Base-by-base conservation (phyloP, 2,888 invertebrate genomes). In the Monochamus alternatus region DNA sequence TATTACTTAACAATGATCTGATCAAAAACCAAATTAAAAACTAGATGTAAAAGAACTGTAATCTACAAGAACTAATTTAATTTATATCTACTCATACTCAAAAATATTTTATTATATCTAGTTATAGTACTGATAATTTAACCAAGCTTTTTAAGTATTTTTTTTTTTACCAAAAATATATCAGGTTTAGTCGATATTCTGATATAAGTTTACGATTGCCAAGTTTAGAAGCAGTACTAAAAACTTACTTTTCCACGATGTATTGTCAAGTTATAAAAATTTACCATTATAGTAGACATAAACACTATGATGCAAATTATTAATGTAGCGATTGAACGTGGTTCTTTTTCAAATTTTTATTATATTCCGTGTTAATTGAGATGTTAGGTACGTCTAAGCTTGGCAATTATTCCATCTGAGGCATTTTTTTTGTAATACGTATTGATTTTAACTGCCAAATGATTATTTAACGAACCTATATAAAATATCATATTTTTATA, bases 401-500 rank as follows among this genome's bases (percentile, higher is more conserved):
- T 52, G 52, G 55, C 30, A 59, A 47, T 8, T 64, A 55, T 58
- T 14, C 22, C 51, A 63, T 32, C 14, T 3, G 38, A 38, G 55
- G 30, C 52, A 63, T 22, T 72, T 52, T 22, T 63, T 72, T 12
- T 14, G 22, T 72, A 55, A 22, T 55, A 72, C 14, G 58, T 32
- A 30, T 64, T 64, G 22, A 8, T 65, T 72, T 73, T 55, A 30
- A 65, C 68, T 74, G 74, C 74, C 68, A 74, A 74, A 74, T 62
- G 43, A 47, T 74, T 66, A 65, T 74, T 74, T 68, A 55, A 74
- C 44, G 31, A 60, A 66, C 68, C 67, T 60, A 65, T 62, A 74
- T 74, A 76, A 75, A 70, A 75, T 75, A 78, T 73, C 73, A 80
- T 81, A 81, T 81, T 81, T 81, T 81, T 81, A 78, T 81, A 81